Conservation (phyloP, 2,797 vertebrate species). For the Dendrocincla fuliginosa region DNA sequence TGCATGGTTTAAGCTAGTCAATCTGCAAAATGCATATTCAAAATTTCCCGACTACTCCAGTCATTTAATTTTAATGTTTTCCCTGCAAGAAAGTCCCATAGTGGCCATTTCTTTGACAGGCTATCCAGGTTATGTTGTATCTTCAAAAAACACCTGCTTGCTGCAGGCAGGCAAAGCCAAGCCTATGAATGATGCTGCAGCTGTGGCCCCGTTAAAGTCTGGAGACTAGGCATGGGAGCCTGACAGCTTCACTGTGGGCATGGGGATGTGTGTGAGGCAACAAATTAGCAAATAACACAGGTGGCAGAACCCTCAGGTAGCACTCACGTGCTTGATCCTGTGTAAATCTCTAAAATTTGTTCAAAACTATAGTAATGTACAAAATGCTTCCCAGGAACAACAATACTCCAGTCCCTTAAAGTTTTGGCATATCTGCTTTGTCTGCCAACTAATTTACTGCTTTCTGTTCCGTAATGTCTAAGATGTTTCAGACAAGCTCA, state of each 20-base stretch:
- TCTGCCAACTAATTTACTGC: not conserved
- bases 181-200: not conserved
- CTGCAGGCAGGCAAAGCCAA: not conserved
- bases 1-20: not conserved
- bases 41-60: not conserved
- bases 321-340: not conserved
- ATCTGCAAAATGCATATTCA: not conserved
- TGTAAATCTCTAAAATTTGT: not conserved
- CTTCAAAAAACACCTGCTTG: constrained; percentile 15
- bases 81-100: not conserved
- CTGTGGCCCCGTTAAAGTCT: not conserved
- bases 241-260: accelerated
- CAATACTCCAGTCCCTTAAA: not conserved
- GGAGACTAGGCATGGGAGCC: not conserved
- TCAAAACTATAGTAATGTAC: not conserved
- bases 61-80: not conserved
- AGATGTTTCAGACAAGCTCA: not conserved
- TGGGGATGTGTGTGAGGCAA: not conserved
- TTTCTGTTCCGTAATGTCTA: not conserved
- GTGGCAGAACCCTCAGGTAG: not conserved
- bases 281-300: not conserved
- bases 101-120: not conserved
- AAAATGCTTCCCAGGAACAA: not conserved
- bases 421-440: not conserved
- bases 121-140: not conserved